Conservation (phyloP, 2,113 vertebrate species). For the Amblyopsis rosae region DNA sequence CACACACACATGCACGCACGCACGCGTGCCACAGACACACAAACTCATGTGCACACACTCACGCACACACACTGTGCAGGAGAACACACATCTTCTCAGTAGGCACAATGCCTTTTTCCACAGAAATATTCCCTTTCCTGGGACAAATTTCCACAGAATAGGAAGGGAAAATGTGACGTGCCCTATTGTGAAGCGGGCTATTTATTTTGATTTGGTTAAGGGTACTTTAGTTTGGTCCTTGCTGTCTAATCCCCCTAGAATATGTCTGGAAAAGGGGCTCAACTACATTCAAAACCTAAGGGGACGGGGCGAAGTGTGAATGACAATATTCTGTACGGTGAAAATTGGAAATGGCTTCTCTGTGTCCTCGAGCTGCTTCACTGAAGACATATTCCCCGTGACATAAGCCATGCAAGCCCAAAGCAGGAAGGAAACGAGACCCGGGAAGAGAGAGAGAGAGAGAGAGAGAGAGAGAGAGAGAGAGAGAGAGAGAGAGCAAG, state of each 20-base stretch:
- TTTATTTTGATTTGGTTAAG: slow-evolving; percentile 82
- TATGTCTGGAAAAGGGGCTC: slow-evolving; percentile 81
- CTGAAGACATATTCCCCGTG: slow-evolving; percentile 65
- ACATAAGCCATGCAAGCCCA: slow-evolving; percentile 58
- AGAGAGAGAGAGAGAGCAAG: slow-evolving; percentile 2
- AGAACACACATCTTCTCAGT: slow-evolving; percentile 31
- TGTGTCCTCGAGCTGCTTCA: slow-evolving; percentile 63
- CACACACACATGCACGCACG: neutral
- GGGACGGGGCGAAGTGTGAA: slow-evolving; percentile 51
- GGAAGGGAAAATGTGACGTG: slow-evolving; percentile 66
- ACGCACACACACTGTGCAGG: slow-evolving; percentile 5
- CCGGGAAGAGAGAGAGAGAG: slow-evolving; percentile 21
- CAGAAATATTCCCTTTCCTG: slow-evolving; percentile 41
- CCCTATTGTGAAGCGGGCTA: slow-evolving; percentile 68
- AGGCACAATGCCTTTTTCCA: slow-evolving; percentile 42
- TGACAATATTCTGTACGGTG: slow-evolving; percentile 62
- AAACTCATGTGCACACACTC: slow-evolving; percentile 19
- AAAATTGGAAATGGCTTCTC: slow-evolving; percentile 69
- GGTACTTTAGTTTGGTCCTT: slow-evolving; percentile 71
- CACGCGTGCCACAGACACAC: slow-evolving; percentile 2
- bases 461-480: slow-evolving; percentile 1
- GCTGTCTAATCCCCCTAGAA: slow-evolving; percentile 76
- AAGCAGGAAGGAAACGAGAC: slow-evolving; percentile 22
- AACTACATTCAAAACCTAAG: slow-evolving; percentile 75
- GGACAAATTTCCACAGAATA: slow-evolving; percentile 70